Base-by-base conservation (phyloP, 1,140 invertebrate species). In the Gyrodactylus salaris region DNA sequence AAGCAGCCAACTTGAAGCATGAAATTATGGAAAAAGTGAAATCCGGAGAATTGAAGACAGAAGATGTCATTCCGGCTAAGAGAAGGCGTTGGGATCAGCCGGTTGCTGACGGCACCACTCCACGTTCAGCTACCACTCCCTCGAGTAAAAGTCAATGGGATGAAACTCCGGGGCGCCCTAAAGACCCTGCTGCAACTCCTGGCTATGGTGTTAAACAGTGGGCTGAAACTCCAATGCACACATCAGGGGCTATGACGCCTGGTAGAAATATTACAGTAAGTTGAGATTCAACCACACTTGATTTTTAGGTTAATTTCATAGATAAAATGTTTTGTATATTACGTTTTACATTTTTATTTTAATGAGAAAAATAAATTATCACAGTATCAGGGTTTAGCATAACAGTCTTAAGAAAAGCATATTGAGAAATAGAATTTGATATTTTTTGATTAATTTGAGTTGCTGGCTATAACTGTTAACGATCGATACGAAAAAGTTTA, bases 211-310 rank as follows among this genome's bases (percentile, higher is more conserved):
- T 68, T 73, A 7, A 26, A 24, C 72, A 73, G 26, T 73, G 72
- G 72, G 72, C 72, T 68, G 72, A 73, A 69, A 73, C 72, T 22
- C 72, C 72, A 20, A 26, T 23, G n/a, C 72, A 69, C 26, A 21
- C 68, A 1, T 68, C 34, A 25, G 68, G 23, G 27, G 89, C 89
- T 0, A 93, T 89, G 19, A 89, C 91, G 0, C 87, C 87, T 1
- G 82, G 86, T 70, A 81, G 81, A 76, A 26, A 71, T 71, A 23
- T 71, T 25, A 26, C 21, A 1, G 70, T 26, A 69, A n/a, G n/a
- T n/a, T n/a, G n/a, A n/a, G n/a, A n/a, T n/a, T n/a, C n/a, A 88
- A 88, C 0, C 84, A 90, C 76, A 87, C 90, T 79, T 97, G 92
- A 90, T 93, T 97, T 79, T 86, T 90, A 1, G 96, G 92, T 19